Base-by-base conservation (phyloP, 2,888 invertebrate species). In the Pachycephus smyrnensis region DNA sequence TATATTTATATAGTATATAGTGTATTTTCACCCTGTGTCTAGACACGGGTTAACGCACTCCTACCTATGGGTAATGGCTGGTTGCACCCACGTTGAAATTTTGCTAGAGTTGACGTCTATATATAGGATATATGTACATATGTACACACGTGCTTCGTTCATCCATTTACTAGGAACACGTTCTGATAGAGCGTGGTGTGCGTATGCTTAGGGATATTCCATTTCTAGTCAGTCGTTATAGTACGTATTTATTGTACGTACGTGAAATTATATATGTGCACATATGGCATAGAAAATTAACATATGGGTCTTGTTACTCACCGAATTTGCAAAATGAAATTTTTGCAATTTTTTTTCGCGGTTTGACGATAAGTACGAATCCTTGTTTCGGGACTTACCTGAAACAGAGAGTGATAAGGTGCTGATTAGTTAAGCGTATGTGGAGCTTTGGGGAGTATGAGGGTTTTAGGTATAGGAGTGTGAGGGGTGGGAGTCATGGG, bases 1-100 rank as follows among this genome's bases (percentile, higher is more conserved):
- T 33, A 40, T 75, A 69, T 75, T 37, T 78, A 78, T 40, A 71
- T 31, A 31, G 6, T 71, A 31, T 71, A 71, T 3, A 71, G 55
- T 55, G 55, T 55, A 55, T 55, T 55, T 55, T 55, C 55, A 55
- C 55, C 55, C 55, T 55, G 55, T 6, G 23, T 23, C 23, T 55
- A 55, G 55, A 55, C 55, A 23, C 55, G 55, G 55, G 55, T 55
- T 55, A 55, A 55, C 23, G 55, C 55, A 55, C 55, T 55, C 55
- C 55, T 55, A 55, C 55, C 55, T 55, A 55, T 55, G 2, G 23
- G 55, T 55, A 55, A 23, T 23, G 55, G 55, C 55, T 55, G 55
- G 55, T 55, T 55, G 55, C 55, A 55, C 55, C 55, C 55, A 55
- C 55, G 55, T 23, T 55, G 55, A 55, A 55, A 23, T 55, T 55